Conservation (phyloP, 2,888 invertebrate species). For the Caenorhabditis afra region DNA sequence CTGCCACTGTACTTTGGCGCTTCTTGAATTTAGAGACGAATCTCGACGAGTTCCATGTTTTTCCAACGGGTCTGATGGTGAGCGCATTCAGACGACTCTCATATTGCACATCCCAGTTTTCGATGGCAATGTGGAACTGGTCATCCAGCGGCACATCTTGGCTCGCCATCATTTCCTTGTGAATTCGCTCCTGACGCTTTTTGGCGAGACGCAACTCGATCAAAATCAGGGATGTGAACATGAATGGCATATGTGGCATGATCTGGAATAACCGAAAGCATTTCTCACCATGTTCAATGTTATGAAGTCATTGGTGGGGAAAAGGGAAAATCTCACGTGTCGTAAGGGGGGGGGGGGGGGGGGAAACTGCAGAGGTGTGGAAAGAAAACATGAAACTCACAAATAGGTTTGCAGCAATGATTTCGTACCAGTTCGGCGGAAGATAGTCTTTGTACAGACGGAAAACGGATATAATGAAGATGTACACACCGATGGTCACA, state of each 20-base stretch:
- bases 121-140: conserved; percentile 50
- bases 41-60: neutral
- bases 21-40: conserved; percentile 35
- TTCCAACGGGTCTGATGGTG: neutral
- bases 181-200: conserved; percentile 18
- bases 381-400: conserved; percentile 20
- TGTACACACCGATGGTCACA: conserved; percentile 44
- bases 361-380: too few species aligned
- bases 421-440: conserved; percentile 47
- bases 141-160: conserved; percentile 45
- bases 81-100: conserved; percentile 21
- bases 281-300: too few species aligned
- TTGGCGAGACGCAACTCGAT: conserved; percentile 17
- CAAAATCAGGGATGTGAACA: conserved; percentile 40
- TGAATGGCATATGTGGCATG: conserved; percentile 55
- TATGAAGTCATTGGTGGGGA: neutral
- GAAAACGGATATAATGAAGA: conserved; percentile 42
- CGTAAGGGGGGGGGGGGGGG: too few species aligned
- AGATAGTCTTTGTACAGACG: conserved; percentile 33
- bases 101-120: conserved; percentile 41
- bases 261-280: conserved; percentile 49
- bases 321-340: neutral
- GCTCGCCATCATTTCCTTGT: conserved; percentile 41
- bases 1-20: conserved; percentile 37
- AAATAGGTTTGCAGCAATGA: conserved; percentile 49